Evolutionary conservation across 2,888 invertebrate genomes (phyloP).

Genomic region (Sclerodermus sp.): DNA sequence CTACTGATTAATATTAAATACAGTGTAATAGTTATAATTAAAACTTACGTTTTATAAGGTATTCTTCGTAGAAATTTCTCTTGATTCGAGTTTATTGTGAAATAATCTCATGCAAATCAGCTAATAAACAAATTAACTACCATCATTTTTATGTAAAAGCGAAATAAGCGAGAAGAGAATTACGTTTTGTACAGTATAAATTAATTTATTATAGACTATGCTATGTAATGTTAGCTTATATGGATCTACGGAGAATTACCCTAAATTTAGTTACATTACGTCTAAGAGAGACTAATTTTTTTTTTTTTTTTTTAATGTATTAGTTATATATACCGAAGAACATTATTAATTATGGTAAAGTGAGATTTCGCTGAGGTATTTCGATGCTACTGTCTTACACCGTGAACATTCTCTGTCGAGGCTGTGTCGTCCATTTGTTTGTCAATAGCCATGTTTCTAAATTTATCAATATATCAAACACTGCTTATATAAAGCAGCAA

Average conservation of each 20-base stretch:
- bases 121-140: not conserved
- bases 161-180: constrained; percentile 11
- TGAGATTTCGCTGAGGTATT: constrained; percentile 42
- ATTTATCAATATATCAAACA: constrained; percentile 40
- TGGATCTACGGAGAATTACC: constrained; percentile 27
- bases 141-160: not conserved
- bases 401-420: constrained; percentile 52
- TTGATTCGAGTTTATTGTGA: constrained; percentile 1
- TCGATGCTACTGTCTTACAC: constrained; percentile 43
- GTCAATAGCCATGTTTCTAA: constrained; percentile 38
- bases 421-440: constrained; percentile 47
- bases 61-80: constrained; percentile 21
- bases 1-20: constrained; percentile 15
- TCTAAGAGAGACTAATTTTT: not conserved
- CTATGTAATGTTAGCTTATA: not conserved
- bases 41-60: constrained; percentile 13
- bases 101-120: not conserved
- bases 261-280: constrained; percentile 15
- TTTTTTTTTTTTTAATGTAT: too few relatives aligned
- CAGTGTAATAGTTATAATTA: constrained; percentile 17
- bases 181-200: constrained; percentile 9
- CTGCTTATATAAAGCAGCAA: constrained; percentile 31
- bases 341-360: constrained; percentile 31
- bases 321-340: constrained; percentile 12
- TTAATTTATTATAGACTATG: constrained; percentile 11